Percentiles rank a stretch among this genome's conserved stretches.
Conservation (phyloP, 2,888 invertebrate species). For the Oligia strigilis region DNA sequence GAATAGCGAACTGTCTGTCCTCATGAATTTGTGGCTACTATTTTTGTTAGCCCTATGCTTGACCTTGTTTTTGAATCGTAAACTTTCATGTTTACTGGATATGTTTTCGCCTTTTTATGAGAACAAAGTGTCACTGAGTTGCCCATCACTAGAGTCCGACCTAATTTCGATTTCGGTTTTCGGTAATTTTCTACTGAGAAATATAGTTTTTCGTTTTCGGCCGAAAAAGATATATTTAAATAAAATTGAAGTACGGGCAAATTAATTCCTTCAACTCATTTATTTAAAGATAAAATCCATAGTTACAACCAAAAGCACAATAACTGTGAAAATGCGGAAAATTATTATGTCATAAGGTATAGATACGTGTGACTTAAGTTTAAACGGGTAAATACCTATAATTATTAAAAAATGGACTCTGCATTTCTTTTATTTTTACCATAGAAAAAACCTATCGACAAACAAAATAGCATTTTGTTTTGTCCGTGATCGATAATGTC, state of each 20-base stretch:
- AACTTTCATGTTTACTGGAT: slow-evolving; percentile 22
- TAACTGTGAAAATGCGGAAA: too few relatives aligned
- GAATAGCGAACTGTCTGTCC: background rate
- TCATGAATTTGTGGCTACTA: slow-evolving; percentile 24
- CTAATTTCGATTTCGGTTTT: background rate
- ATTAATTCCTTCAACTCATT: too few relatives aligned
- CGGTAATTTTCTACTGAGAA: background rate
- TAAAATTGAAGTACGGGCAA: too few relatives aligned
- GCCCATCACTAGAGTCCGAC: background rate
- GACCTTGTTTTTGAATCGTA: slow-evolving; percentile 25
- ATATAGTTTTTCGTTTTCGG: too few relatives aligned
- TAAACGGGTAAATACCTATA: background rate
- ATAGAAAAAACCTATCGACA: background rate
- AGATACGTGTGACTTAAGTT: background rate
- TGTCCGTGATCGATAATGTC: too few relatives aligned
- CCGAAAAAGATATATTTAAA: too few relatives aligned
- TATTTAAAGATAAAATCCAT: too few relatives aligned
- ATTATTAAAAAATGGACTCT: background rate
- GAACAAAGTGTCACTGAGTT: slow-evolving; percentile 6
- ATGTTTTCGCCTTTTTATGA: slow-evolving; percentile 9
- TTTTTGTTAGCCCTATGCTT: slow-evolving; percentile 24
- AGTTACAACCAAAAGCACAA: too few relatives aligned
- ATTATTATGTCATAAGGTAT: too few relatives aligned
- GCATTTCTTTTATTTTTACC: background rate
- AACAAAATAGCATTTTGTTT: background rate